Evolutionary conservation across 2,113 vertebrate genomes (phyloP), one percentile per base, ranked within the genome.

Genomic region (Boulengerochromis microlepis): DNA sequence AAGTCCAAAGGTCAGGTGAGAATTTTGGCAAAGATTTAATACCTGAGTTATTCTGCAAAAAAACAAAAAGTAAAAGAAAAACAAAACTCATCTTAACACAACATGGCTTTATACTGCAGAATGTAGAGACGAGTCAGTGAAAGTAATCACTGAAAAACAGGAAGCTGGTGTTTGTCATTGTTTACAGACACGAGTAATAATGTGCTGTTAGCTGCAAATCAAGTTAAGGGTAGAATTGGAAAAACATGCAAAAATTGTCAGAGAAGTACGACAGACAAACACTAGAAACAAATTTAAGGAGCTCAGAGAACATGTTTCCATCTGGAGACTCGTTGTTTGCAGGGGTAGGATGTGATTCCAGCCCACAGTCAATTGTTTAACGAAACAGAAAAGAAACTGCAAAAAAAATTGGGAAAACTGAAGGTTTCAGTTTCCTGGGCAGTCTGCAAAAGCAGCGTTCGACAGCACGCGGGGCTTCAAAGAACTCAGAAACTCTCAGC

Each of bases 401-500:
- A 33, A 69, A 85, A 1, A 71, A 15, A 22, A 4, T 47, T 45
- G 42, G 40, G 64, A 66, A 83, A 74, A 87, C 26, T 12, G 24
- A 71, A 85, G 81, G 74, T 31, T 57, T 86, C 53, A 50, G 4
- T 85, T 86, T 81, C 57, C 29, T 1, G 3, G 61, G 47, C n/a
- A 47, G 86, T 16, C 71, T 45, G 56, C 66, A 53, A 31, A 76
- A 42, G 12, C 4, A 12, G 16, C 10, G 16, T 2, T 13, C 3
- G 74, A n/a, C 74, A 52, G 45, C 74, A 52, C 18, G 18, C 1
- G 7, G 19, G 56, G 13, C 85, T 89, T 38, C 78, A 61, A 85
- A 38, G 10, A 80, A 78, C 54, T 80, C 50, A 26, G 31, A 53
- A 87, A 83, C 52, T 71, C 83, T 80, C 69, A 86, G 88, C 35